phyloP scores from a whole-genome alignment of 2,888 invertebrate species.

The Drosophila longiperda region DNA sequence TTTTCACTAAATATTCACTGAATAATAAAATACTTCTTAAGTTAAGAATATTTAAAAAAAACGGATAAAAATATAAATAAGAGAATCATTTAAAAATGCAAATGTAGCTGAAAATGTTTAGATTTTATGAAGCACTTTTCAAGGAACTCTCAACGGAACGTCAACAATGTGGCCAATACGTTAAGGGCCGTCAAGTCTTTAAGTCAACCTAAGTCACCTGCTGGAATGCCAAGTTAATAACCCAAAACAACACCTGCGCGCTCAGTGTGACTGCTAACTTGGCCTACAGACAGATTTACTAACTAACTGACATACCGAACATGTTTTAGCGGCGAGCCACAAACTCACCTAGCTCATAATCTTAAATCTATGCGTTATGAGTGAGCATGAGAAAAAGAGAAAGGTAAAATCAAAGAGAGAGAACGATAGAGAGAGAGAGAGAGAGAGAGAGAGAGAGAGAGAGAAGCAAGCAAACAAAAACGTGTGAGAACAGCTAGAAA shows the following conservation, averaged over 20 bases:
- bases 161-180: conserved; percentile 14
- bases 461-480: not conserved
- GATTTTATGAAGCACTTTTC: not conserved
- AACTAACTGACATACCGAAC: conserved; percentile 65
- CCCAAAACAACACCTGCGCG: conserved; percentile 38
- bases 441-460: not conserved
- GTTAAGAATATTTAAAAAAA: not conserved
- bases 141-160: not conserved
- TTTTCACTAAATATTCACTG: not conserved
- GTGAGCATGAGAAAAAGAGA: conserved; percentile 15
- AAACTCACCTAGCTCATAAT: conserved; percentile 78
- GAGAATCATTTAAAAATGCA: not conserved
- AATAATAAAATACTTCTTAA: not conserved
- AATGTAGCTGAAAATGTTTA: not conserved
- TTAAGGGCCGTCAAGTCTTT: conserved; percentile 14
- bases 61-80: not conserved
- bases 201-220: conserved; percentile 34
- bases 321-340: conserved; percentile 64
- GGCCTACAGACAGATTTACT: conserved; percentile 65
- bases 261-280: conserved; percentile 22
- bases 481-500: conserved; percentile 17
- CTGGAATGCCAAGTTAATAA: conserved; percentile 49
- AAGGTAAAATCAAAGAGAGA: not conserved
- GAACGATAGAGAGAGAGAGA: not conserved
- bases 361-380: conserved; percentile 77